A percentile compares a stretch with the other conserved stretches of the same genome.
Conservation (phyloP, 2,797 vertebrate species). For the Coreius guichenoti region DNA sequence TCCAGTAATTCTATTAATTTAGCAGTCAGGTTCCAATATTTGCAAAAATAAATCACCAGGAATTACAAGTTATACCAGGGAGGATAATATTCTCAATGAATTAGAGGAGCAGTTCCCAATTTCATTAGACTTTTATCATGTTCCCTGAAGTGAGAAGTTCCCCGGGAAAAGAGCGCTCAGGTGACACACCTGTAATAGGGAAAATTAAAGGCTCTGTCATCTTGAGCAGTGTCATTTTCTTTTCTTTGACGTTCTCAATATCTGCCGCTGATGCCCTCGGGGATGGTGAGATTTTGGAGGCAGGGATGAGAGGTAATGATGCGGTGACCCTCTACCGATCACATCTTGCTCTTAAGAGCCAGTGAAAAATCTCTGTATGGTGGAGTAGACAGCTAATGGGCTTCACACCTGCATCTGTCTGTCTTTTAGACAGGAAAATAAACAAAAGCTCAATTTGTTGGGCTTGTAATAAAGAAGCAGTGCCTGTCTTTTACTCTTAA, state of each 20-base stretch:
- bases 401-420: constrained; percentile 43
- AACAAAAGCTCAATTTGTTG: constrained; percentile 36
- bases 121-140: constrained; percentile 26
- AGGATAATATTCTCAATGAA: constrained; percentile 16
- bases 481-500: constrained; percentile 12
- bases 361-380: constrained; percentile 30
- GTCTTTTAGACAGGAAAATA: constrained; percentile 30
- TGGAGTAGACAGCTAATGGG: constrained; percentile 40
- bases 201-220: constrained; percentile 31
- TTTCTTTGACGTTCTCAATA: constrained; percentile 30
- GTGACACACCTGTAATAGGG: constrained; percentile 29
- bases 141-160: constrained; percentile 37
- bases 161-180: background rate
- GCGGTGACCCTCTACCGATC: constrained; percentile 43
- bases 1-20: constrained; percentile 31
- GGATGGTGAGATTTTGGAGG: constrained; percentile 36
- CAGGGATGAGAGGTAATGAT: constrained; percentile 47
- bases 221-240: constrained; percentile 35
- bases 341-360: constrained; percentile 35
- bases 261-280: constrained; percentile 18
- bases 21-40: constrained; percentile 20
- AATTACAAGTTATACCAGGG: constrained; percentile 4
- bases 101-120: constrained; percentile 3
- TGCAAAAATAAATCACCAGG: constrained; percentile 13
- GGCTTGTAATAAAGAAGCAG: constrained; percentile 30